phyloP scores from a whole-genome alignment of 2,888 invertebrate species.

The Charanyca ferruginea region DNA sequence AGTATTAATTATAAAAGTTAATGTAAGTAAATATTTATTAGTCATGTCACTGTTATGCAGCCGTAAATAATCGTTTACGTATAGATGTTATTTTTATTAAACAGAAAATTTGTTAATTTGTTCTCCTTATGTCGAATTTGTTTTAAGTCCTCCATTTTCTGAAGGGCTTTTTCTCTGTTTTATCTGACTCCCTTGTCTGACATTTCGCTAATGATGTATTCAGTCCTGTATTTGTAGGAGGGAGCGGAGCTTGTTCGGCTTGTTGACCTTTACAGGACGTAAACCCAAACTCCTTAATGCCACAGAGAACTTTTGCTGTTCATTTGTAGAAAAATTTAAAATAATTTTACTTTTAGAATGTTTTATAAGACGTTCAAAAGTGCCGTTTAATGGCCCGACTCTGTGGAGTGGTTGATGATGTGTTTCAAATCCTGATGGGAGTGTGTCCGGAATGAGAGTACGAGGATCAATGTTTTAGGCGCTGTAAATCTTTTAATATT shows the following conservation, averaged over 20 bases:
- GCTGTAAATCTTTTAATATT: too few species aligned
- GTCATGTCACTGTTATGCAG: too few species aligned
- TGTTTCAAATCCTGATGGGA: too few species aligned
- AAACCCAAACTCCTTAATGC: constrained; percentile 13
- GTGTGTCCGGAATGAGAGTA: too few species aligned
- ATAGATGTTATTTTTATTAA: too few species aligned
- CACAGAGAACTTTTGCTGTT: constrained; percentile 1
- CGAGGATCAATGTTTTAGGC: too few species aligned
- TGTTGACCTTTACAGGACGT: constrained; percentile 13
- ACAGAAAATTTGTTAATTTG: neutral
- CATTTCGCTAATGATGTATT: constrained; percentile 18
- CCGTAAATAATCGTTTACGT: too few species aligned
- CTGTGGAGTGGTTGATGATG: too few species aligned
- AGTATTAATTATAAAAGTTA: too few species aligned
- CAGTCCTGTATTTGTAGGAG: constrained; percentile 1
- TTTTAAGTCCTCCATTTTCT: neutral
- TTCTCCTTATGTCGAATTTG: neutral
- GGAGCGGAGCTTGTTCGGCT: neutral
- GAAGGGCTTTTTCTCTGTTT: neutral
- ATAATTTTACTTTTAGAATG: neutral
- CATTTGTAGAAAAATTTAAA: neutral
- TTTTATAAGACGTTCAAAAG: too few species aligned
- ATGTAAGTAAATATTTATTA: too few species aligned
- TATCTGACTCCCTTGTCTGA: constrained; percentile 1
- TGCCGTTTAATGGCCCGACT: too few species aligned